Conservation (phyloP, 2,888 invertebrate genomes). For the Caenorhabditis becei region DNA sequence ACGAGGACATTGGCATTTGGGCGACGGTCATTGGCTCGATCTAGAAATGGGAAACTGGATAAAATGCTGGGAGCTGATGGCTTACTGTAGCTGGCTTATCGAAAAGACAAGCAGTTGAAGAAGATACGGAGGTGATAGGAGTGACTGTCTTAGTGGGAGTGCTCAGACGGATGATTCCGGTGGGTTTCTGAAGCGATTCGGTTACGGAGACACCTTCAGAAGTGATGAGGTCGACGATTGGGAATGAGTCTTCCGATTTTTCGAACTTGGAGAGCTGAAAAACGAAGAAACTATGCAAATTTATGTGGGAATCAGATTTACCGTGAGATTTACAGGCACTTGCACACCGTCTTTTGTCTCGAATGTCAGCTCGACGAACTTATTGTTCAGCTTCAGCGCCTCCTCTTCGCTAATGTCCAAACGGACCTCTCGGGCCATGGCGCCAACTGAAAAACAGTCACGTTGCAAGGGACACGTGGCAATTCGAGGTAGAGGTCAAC, state of each 20-base stretch:
- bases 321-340: conserved; percentile 35
- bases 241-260: conserved; percentile 14
- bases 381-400: conserved; percentile 28
- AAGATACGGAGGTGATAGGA: conserved; percentile 11
- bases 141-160: conserved; percentile 28
- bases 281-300: background rate
- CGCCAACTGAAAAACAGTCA: conserved; percentile 43
- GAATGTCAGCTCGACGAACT: conserved; percentile 50
- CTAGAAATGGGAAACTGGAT: conserved; percentile 18
- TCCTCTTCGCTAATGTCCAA: conserved; percentile 44
- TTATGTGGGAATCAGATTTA: conserved; percentile 22
- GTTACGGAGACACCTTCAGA: conserved; percentile 42
- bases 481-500: too few relatives aligned
- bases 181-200: conserved; percentile 46
- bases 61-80: background rate
- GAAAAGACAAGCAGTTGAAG: too few relatives aligned
- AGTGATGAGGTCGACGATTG: conserved; percentile 44
- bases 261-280: conserved; percentile 47
- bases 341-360: conserved; percentile 48
- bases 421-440: conserved; percentile 57
- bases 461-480: background rate
- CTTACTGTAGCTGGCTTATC: conserved; percentile 56
- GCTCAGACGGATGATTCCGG: conserved; percentile 45
- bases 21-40: conserved; percentile 63
- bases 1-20: conserved; percentile 69